These are phyloP conservation scores for Hipparchia semele DNA, from an alignment of 2,888 invertebrate species.

Conservation along the genomic window DNA sequence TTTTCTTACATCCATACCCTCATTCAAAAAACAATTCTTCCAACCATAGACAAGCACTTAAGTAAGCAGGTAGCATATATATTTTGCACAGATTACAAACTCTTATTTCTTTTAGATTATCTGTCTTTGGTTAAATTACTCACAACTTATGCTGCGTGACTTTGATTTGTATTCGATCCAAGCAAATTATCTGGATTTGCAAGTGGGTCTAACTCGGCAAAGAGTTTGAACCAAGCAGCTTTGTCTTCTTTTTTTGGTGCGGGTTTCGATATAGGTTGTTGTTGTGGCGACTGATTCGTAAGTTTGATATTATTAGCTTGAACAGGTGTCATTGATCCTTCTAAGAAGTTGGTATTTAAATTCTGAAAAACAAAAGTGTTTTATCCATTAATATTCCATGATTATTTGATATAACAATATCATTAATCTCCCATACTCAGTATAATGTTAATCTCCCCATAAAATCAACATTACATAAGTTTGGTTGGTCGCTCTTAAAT, in stretches of 20 bases:
- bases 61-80: background rate
- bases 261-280: constrained; percentile 26
- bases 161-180: constrained; percentile 72
- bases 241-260: constrained; percentile 81
- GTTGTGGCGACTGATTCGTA: constrained; percentile 34
- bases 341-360: constrained; percentile 52
- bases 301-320: constrained; percentile 45
- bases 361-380: constrained; percentile 53
- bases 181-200: constrained; percentile 89
- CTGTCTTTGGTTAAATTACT: background rate
- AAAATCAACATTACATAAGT: background rate
- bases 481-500: no score
- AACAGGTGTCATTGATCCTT: constrained; percentile 53
- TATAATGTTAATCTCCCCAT: background rate
- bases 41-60: background rate
- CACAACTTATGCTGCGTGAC: constrained; percentile 73
- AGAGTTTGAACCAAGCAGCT: constrained; percentile 92
- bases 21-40: no score
- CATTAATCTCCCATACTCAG: background rate
- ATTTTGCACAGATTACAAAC: background rate
- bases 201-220: constrained; percentile 96
- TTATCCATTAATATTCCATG: background rate
- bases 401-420: background rate
- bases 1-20: no score
- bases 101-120: background rate